Evolutionary conservation across 2,797 vertebrate species (phyloP).

Genomic region (Sebastes iracundus): DNA sequence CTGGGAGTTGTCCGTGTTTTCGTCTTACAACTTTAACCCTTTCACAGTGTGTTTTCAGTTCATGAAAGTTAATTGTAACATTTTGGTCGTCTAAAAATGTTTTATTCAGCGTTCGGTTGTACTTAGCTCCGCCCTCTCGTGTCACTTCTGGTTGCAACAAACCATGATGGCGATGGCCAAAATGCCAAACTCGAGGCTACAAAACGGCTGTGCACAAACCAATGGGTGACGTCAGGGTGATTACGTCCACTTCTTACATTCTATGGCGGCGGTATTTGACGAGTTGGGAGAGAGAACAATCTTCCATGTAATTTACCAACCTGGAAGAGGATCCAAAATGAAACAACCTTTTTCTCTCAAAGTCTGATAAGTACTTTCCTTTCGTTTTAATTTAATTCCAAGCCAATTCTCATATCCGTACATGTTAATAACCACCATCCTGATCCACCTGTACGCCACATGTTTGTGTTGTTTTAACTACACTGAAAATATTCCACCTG

Average conservation of each 20-base stretch:
- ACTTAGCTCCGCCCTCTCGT: no score
- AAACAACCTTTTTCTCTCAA: not conserved
- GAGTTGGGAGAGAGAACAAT: rapidly evolving
- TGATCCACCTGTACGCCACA: slow-evolving; percentile 13
- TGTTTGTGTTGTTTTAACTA: slow-evolving; percentile 8
- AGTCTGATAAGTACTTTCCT: not conserved
- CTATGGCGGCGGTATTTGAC: no score
- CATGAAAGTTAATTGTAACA: no score
- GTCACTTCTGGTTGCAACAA: no score
- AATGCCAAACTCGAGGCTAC: no score
- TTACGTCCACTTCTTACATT: no score
- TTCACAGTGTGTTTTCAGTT: no score
- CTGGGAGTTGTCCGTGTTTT: no score
- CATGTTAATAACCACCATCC: not conserved
- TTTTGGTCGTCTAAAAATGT: rapidly evolving
- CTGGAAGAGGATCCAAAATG: not conserved
- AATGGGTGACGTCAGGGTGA: rapidly evolving
- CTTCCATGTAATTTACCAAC: not conserved
- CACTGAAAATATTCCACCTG: slow-evolving; percentile 45
- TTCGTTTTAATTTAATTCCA: not conserved
- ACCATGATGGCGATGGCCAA: rapidly evolving
- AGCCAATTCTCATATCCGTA: not conserved
- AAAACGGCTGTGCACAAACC: no score
- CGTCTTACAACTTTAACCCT: no score
- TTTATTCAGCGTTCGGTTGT: no score